Percentiles rank a stretch among this genome's conserved stretches.
Evolutionary conservation across 2,888 invertebrate species (phyloP).

Genomic region (Elegia similella): DNA sequence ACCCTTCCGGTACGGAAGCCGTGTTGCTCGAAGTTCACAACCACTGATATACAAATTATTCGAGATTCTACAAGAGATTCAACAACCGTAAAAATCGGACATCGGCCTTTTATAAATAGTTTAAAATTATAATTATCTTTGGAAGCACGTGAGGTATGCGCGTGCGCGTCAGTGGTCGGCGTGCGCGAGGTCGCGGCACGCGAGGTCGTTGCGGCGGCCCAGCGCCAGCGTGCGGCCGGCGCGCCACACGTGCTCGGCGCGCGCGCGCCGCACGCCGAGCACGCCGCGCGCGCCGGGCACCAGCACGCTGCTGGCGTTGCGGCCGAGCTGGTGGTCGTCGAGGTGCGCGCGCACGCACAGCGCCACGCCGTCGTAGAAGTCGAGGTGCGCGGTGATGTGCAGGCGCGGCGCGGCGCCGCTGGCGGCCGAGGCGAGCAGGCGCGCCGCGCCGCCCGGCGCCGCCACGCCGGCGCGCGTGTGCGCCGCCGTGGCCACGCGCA

Average conservation of each 20-base stretch:
- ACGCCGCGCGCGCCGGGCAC: slow-evolving; percentile 26
- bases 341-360: slow-evolving; percentile 55
- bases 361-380: slow-evolving; percentile 57
- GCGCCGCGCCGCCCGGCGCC: slow-evolving; percentile 44
- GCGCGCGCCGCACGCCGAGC: slow-evolving; percentile 27
- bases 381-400: slow-evolving; percentile 49
- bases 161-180: slow-evolving; percentile 45
- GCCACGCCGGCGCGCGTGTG: slow-evolving; percentile 31
- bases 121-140: no score
- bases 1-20: no score
- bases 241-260: slow-evolving; percentile 7
- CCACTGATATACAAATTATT: no score
- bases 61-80: no score
- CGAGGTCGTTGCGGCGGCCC: slow-evolving; percentile 48
- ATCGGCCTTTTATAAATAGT: no score
- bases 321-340: slow-evolving; percentile 28
- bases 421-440: slow-evolving; percentile 28
- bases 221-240: slow-evolving; percentile 45
- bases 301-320: slow-evolving; percentile 14
- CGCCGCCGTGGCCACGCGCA: slow-evolving; percentile 26
- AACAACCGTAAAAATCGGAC: no score
- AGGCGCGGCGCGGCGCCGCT: slow-evolving; percentile 36
- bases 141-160: slow-evolving; percentile 20
- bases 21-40: no score
- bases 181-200: slow-evolving; percentile 47